Evolutionary conservation across 2,797 vertebrate genomes (phyloP), one percentile per base, ranked within the genome.

Genomic region (Avahi laniger): DNA sequence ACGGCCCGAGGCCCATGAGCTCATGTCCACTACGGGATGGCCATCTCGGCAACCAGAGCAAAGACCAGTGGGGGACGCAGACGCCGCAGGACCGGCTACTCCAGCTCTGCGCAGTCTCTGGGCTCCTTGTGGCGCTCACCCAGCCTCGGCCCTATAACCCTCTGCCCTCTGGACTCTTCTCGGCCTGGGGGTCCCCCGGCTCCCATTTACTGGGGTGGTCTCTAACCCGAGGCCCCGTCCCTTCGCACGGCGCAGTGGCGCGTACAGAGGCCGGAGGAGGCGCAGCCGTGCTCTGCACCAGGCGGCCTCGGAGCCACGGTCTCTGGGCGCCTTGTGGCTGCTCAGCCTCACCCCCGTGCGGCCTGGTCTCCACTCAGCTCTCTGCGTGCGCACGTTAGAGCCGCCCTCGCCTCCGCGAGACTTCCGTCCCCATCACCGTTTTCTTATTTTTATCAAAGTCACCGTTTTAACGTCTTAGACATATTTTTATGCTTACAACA

Each of bases 141-240:
- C 12, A 50, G 48, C 18, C 10, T 1, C 4, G 3, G 43, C 4
- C 79, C 13, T 35, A 73, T 33, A 24, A 10, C 28, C 33, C 70
- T 9, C 26, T 26, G 80, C 48, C 35, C 13, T 41, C 1, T 35
- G 43, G 72, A 38, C 20, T 79, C 65, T 43, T 26, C 33, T 26
- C 1, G 0, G 20, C 61, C 41, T 48, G 11, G 2, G 22, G 11
- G 48, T 33, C 20, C 4, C 33, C 5, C 20, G 4, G 48, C 26
- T 3, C 17, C 48, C 0, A 35, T 65, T 57, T 2, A 11, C n/a
- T 0, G 0, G 41, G 14, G 20, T 1, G 20, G 3, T 6, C 48
- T n/a, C 41, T 13, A 15, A 14, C 6, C 5, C 3, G 52, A 41
- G n/a, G 28, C 57, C 43, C 22, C 3, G 18, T 35, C 20, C 4